Evolutionary conservation across 2,888 invertebrate species (phyloP).

Genomic region (Plagodis dolabraria): DNA sequence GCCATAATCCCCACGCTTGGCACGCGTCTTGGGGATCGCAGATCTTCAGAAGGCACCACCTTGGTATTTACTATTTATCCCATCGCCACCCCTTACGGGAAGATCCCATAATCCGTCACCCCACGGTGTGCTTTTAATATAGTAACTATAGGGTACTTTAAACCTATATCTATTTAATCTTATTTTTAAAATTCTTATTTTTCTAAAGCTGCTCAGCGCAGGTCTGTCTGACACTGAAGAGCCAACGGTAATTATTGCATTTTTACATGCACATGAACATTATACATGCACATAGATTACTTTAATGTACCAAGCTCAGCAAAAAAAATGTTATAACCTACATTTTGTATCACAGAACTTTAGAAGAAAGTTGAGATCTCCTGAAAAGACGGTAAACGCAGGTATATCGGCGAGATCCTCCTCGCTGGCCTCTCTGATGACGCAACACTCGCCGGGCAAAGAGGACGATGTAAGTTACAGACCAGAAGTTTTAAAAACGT

Average conservation of each 20-base stretch:
- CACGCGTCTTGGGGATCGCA: no score
- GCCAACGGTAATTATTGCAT: slow-evolving; percentile 62
- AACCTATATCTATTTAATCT: not conserved
- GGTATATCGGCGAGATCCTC: slow-evolving; percentile 74
- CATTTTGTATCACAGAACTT: slow-evolving; percentile 83
- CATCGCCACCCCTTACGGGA: no score
- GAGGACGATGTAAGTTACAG: slow-evolving; percentile 52
- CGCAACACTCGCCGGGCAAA: slow-evolving; percentile 60
- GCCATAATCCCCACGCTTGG: not conserved
- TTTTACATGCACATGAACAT: not conserved
- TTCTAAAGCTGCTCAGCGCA: slow-evolving; percentile 68
- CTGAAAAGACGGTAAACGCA: slow-evolving; percentile 74
- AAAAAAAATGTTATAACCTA: no score
- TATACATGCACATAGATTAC: slow-evolving; percentile 7
- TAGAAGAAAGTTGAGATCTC: slow-evolving; percentile 84
- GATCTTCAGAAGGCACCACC: no score
- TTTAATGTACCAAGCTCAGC: no score
- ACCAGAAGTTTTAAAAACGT: no score
- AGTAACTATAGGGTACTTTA: no score
- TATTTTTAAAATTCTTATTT: slow-evolving; percentile 34
- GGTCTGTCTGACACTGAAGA: slow-evolving; percentile 77
- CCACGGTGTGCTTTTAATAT: no score
- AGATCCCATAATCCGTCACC: no score
- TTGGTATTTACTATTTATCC: not conserved
- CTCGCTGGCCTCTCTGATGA: slow-evolving; percentile 76